Evolutionary conservation across 2,888 invertebrate genomes (phyloP).

Genomic region (Ochropleura leucogaster): DNA sequence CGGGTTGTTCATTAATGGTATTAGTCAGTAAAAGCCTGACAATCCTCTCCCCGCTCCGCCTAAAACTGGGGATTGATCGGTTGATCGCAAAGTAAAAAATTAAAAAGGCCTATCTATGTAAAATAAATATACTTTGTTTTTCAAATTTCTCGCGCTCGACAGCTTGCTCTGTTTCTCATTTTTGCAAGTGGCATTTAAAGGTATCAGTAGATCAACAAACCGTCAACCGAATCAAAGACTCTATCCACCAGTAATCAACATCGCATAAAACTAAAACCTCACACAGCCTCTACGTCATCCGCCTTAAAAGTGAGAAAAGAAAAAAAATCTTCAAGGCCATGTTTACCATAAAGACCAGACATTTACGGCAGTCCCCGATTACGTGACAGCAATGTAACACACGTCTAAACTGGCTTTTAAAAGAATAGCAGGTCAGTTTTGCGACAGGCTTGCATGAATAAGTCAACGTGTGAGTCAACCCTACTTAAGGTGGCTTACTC

Average conservation of each 20-base stretch:
- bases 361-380: conserved; percentile 17
- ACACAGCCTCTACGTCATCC: background rate
- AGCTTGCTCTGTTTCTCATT: too few species aligned
- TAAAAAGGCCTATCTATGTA: too few species aligned
- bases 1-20: too few species aligned
- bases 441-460: conserved; percentile 45
- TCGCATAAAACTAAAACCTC: background rate
- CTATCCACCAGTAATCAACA: background rate
- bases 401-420: conserved; percentile 34
- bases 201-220: background rate
- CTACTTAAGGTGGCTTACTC: conserved; percentile 34
- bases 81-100: too few species aligned
- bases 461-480: conserved; percentile 34
- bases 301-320: background rate
- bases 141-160: too few species aligned
- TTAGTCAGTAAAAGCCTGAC: too few species aligned
- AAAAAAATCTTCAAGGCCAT: conserved; percentile 15
- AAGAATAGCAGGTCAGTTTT: conserved; percentile 28
- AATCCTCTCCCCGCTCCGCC: too few species aligned
- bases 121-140: too few species aligned
- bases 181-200: background rate
- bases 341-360: conserved; percentile 19
- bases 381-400: conserved; percentile 36
- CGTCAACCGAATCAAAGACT: too few species aligned
- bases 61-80: too few species aligned